These are phyloP conservation scores for Telenomus remus DNA, from an alignment of 1,140 invertebrate genomes.

Conservation along the genomic window DNA sequence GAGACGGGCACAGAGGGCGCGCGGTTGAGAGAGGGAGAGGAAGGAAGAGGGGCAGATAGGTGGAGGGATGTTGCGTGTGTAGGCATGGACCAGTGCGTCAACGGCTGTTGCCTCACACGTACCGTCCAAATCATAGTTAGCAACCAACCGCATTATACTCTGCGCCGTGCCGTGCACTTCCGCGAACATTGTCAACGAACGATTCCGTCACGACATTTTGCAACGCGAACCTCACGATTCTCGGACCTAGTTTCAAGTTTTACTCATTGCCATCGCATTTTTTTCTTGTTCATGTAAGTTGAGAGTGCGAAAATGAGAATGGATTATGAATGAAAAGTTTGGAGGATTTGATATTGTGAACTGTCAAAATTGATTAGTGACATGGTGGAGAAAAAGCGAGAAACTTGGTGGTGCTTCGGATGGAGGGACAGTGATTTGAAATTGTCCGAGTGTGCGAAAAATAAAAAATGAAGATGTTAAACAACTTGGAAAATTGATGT, in stretches of 20 bases:
- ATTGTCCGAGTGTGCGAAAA: too few species aligned
- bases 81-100: constrained; percentile 77
- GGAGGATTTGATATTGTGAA: too few species aligned
- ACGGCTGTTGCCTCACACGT: constrained; percentile 76
- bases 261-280: too few species aligned
- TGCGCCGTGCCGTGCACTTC: constrained; percentile 25
- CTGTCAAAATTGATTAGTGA: too few species aligned
- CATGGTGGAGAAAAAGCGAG: too few species aligned
- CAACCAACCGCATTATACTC: constrained; percentile 64
- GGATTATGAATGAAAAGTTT: too few species aligned
- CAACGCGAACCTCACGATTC: too few species aligned
- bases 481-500: too few species aligned
- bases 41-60: constrained; percentile 58
- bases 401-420: too few species aligned
- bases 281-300: background rate
- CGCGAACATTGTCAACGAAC: constrained; percentile 12
- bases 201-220: constrained; percentile 9
- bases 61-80: constrained; percentile 74
- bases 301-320: background rate
- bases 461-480: too few species aligned
- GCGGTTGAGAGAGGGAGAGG: constrained; percentile 52
- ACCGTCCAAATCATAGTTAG: constrained; percentile 75
- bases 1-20: constrained; percentile 52
- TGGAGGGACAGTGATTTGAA: too few species aligned
- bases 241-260: too few species aligned